A percentile compares a stretch with the other conserved stretches of the same genome.
Evolutionary conservation across 2,113 vertebrate genomes (phyloP).

Genomic region (Axis porcinus): DNA sequence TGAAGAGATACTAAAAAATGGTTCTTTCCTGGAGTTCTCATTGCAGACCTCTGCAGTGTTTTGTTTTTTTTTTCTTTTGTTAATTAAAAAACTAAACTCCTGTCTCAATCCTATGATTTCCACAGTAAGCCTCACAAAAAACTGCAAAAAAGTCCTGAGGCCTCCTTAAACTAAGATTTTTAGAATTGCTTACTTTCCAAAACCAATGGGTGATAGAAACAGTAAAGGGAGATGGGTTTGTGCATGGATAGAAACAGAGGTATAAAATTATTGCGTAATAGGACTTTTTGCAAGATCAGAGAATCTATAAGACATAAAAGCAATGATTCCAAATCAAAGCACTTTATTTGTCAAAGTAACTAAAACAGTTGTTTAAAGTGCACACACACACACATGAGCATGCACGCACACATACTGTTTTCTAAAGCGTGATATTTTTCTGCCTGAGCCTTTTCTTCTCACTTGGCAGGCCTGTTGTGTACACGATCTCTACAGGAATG

Average conservation of each 20-base stretch:
- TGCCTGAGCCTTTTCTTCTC: constrained; percentile 61
- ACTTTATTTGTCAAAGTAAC: constrained; percentile 60
- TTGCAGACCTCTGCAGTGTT: neutral
- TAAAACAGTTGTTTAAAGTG: constrained; percentile 61
- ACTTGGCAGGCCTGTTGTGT: constrained; percentile 66
- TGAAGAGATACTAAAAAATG: neutral
- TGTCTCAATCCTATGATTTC: constrained; percentile 38
- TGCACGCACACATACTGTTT: constrained; percentile 47
- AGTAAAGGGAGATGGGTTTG: neutral
- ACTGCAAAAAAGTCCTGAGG: neutral
- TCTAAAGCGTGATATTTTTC: constrained; percentile 59
- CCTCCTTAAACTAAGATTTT: constrained; percentile 37
- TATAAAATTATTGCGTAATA: neutral
- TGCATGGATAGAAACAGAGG: neutral
- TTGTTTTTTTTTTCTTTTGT: constrained; percentile 16
- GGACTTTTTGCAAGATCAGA: constrained; percentile 28
- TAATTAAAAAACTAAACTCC: constrained; percentile 27
- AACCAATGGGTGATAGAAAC: neutral
- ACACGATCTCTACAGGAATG: constrained; percentile 74
- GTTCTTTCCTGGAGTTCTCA: neutral
- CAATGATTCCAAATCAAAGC: constrained; percentile 40
- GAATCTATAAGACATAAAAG: constrained; percentile 38
- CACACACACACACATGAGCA: neutral
- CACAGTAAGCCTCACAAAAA: neutral
- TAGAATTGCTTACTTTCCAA: constrained; percentile 42